Conservation (phyloP, 1,140 invertebrate species). For the Lutraria rhynchaena region DNA sequence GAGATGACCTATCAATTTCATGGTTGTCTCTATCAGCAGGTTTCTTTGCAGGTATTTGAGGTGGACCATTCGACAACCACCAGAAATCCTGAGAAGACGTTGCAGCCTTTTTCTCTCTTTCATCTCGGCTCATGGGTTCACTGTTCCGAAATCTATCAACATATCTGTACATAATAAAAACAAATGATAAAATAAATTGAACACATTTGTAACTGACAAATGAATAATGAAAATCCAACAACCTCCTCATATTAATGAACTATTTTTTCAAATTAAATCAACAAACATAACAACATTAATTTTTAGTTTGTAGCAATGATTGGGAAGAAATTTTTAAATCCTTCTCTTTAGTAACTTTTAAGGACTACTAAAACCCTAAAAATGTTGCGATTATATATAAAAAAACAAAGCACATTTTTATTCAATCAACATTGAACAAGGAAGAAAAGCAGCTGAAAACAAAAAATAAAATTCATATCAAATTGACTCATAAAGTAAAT, state of each 20-base stretch:
- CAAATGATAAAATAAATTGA: not conserved
- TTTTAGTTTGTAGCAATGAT: too few relatives aligned
- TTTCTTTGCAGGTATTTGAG: slow-evolving; percentile 21
- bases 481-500: too few relatives aligned
- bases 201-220: not conserved
- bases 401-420: too few relatives aligned
- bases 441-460: too few relatives aligned
- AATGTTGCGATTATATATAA: too few relatives aligned
- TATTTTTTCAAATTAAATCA: too few relatives aligned
- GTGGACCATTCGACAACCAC: slow-evolving; percentile 67
- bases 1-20: not conserved
- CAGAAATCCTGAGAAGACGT: slow-evolving; percentile 70
- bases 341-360: too few relatives aligned
- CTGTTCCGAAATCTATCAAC: slow-evolving; percentile 73
- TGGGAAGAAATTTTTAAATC: too few relatives aligned
- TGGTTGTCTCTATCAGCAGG: not conserved
- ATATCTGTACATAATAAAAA: slow-evolving; percentile 65
- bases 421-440: too few relatives aligned
- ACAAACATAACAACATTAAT: too few relatives aligned
- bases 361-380: too few relatives aligned
- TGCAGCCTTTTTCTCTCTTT: slow-evolving; percentile 60
- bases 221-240: not conserved
- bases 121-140: slow-evolving; percentile 73
- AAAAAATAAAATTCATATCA: too few relatives aligned
- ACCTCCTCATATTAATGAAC: not conserved